Conservation (phyloP, 2,888 invertebrate genomes). For the Drosophila pseudotalamancana region DNA sequence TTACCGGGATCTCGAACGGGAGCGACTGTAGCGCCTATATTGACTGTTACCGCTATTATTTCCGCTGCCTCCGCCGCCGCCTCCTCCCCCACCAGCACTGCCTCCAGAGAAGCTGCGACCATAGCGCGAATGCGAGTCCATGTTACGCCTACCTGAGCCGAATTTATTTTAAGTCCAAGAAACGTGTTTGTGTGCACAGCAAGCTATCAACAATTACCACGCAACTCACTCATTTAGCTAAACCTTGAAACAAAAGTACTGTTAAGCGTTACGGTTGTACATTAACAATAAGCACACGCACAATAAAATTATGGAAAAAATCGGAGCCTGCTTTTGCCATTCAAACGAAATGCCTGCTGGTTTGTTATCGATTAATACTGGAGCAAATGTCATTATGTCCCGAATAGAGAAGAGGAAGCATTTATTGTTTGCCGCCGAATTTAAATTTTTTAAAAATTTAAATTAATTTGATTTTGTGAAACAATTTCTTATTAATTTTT, state of each 20-base stretch:
- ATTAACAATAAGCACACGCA: conserved; percentile 21
- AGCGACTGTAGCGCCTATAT: conserved; percentile 81
- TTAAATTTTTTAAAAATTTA: neutral
- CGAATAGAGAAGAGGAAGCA: neutral
- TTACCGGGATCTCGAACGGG: conserved; percentile 82
- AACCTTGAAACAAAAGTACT: neutral
- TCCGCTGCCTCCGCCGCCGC: conserved; percentile 16
- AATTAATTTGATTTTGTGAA: neutral
- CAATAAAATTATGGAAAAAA: conserved; percentile 36
- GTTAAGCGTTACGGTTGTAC: neutral
- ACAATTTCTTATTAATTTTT: neutral
- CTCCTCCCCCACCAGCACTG: conserved; percentile 24
- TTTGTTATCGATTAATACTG: conserved; percentile 31
- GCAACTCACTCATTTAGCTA: conserved; percentile 45
- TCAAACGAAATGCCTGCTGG: conserved; percentile 31
- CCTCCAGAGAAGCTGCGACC: conserved; percentile 64
- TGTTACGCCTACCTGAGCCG: conserved; percentile 63
- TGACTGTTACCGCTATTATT: conserved; percentile 66
- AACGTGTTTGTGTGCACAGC: conserved; percentile 1
- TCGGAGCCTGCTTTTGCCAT: conserved; percentile 35
- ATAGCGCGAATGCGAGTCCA: conserved; percentile 78
- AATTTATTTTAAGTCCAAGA: conserved; percentile 31
- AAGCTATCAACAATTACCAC: conserved; percentile 19
- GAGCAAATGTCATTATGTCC: neutral
- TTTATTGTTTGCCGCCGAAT: neutral